A percentile compares a stretch with the other conserved stretches of the same genome.
phyloP scores from a whole-genome alignment of 2,797 vertebrate species.

The Antennarius maculatus region DNA sequence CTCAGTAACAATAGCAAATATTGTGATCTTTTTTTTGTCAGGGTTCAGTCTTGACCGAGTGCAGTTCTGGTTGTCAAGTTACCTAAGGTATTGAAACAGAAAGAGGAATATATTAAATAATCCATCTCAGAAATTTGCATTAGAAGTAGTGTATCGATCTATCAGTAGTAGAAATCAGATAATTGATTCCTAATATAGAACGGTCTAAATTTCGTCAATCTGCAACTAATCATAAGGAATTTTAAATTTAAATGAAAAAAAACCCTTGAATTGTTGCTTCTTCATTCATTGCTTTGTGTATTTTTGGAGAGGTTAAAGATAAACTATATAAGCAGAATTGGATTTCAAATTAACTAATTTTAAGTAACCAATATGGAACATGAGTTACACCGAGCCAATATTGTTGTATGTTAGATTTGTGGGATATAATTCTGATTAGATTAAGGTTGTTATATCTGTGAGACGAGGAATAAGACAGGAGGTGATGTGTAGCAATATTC shows the following conservation, averaged over 20 bases:
- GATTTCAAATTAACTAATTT: background rate
- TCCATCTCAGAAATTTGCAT: no score
- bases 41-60: no score
- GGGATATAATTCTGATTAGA: conserved; percentile 2
- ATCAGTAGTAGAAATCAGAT: no score
- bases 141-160: no score
- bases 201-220: background rate
- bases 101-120: no score
- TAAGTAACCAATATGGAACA: background rate
- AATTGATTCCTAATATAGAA: no score
- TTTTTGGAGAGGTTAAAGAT: background rate
- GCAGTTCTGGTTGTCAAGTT: no score
- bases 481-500: background rate
- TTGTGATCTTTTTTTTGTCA: no score
- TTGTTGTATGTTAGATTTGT: background rate
- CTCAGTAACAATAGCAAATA: no score
- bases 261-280: background rate
- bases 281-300: background rate
- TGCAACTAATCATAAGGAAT: background rate
- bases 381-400: background rate
- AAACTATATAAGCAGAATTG: no score
- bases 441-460: background rate
- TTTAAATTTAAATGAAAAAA: background rate
- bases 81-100: no score
- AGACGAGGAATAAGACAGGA: background rate